A percentile compares a stretch with the other conserved stretches of the same genome.
phyloP scores from a whole-genome alignment of 2,888 invertebrate species.

The Drosophila vallismaia region DNA sequence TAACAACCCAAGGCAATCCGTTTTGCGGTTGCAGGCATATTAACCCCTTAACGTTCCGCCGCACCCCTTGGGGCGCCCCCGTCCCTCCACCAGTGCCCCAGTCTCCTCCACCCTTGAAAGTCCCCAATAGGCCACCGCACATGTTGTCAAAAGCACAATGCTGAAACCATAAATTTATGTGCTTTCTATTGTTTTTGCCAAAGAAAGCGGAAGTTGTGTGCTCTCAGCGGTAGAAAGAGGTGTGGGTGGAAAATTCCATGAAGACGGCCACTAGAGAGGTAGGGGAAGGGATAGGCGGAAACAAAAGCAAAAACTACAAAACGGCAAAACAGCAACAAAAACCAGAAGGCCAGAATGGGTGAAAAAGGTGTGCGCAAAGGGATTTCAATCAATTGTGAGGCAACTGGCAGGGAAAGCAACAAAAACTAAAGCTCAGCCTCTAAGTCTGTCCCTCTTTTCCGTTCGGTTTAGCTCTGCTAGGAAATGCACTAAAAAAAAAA shows the following conservation, averaged over 20 bases:
- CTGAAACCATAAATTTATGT: constrained; percentile 81
- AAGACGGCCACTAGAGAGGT: too few relatives aligned
- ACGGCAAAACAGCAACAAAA: constrained; percentile 43
- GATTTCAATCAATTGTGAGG: constrained; percentile 78
- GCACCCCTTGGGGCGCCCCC: constrained; percentile 4
- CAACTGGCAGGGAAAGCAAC: constrained; percentile 54
- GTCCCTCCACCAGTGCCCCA: background rate
- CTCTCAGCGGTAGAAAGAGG: constrained; percentile 58
- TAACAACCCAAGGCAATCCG: constrained; percentile 46
- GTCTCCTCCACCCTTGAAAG: constrained; percentile 4
- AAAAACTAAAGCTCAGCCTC: constrained; percentile 68
- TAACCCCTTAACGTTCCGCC: constrained; percentile 71
- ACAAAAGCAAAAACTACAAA: constrained; percentile 46
- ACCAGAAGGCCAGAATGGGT: constrained; percentile 37
- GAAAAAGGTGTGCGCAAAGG: constrained; percentile 77
- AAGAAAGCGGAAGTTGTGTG: constrained; percentile 78
- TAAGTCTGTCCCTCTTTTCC: constrained; percentile 8
- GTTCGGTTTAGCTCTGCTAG: constrained; percentile 24
- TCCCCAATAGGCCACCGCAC: constrained; percentile 46
- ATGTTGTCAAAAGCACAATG: constrained; percentile 79
- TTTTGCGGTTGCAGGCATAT: constrained; percentile 78
- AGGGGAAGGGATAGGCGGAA: constrained; percentile 5
- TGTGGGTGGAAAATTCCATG: background rate
- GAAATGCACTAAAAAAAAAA: constrained; percentile 13
- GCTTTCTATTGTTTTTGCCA: constrained; percentile 79